These are phyloP conservation scores for Benthosema pterotum DNA, from an alignment of 2,797 vertebrate species.

Conservation along the genomic window DNA sequence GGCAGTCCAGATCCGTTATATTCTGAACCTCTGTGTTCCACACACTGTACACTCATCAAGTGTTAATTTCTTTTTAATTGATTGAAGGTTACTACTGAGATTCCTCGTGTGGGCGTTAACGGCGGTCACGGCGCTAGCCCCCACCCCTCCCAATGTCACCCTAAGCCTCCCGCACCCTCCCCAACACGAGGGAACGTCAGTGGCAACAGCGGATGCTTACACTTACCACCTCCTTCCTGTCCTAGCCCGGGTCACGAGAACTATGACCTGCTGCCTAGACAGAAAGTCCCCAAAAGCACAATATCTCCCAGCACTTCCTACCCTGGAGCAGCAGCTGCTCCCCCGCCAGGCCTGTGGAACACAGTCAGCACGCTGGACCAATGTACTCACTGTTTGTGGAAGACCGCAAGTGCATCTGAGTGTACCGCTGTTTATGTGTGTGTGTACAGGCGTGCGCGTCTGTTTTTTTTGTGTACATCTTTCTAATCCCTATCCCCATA, in stretches of 20 bases:
- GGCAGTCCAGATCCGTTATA: no score
- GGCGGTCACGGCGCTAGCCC: neutral
- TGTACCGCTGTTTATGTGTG: neutral
- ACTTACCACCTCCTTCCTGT: conserved; percentile 79
- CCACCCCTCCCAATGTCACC: conserved; percentile 1
- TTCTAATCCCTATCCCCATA: no score
- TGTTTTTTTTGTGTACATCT: neutral
- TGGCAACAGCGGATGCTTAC: conserved; percentile 66
- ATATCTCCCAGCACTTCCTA: conserved; percentile 64
- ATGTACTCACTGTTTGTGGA: conserved; percentile 9
- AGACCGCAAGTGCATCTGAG: neutral
- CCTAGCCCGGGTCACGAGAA: conserved; percentile 69
- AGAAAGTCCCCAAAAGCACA: conserved; percentile 53
- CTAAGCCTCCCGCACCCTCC: conserved; percentile 5
- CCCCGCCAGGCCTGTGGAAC: conserved; percentile 1
- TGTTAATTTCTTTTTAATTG: no score
- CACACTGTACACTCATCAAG: no score
- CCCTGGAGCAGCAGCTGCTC: conserved; percentile 31
- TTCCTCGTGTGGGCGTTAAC: neutral
- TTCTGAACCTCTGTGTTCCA: no score
- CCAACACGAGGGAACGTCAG: conserved; percentile 21
- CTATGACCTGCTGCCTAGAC: conserved; percentile 59
- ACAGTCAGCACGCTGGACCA: neutral
- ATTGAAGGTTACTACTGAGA: neutral
- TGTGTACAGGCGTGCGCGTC: neutral